Evolutionary conservation across 2,113 vertebrate genomes (phyloP).

Genomic region (Nibea albiflora): DNA sequence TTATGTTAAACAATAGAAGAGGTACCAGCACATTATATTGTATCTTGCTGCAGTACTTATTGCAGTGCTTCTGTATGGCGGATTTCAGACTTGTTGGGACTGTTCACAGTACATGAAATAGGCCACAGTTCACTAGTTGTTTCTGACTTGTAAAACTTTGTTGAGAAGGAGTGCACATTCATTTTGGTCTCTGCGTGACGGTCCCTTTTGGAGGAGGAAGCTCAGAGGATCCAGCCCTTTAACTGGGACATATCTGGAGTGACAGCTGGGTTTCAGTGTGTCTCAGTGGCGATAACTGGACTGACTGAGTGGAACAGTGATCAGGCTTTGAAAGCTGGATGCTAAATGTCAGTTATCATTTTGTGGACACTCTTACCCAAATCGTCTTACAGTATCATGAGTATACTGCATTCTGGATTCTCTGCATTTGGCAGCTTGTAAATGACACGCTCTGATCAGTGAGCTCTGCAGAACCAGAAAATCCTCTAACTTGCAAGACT

Average conservation of each 20-base stretch:
- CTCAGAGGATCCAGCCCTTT: not conserved
- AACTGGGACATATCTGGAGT: not conserved
- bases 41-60: not conserved
- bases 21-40: not conserved
- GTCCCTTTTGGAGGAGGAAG: not conserved
- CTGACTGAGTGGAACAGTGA: not conserved
- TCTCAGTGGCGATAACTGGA: not conserved
- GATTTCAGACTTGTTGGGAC: no score
- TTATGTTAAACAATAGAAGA: not conserved
- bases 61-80: not conserved
- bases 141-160: not conserved
- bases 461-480: not conserved
- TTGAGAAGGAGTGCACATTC: not conserved
- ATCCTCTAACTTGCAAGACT: not conserved
- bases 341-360: constrained; percentile 5
- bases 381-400: not conserved
- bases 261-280: not conserved
- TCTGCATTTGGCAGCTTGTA: not conserved
- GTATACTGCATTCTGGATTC: not conserved
- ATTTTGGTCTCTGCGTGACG: not conserved
- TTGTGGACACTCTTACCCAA: not conserved
- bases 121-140: not conserved
- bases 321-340: not conserved
- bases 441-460: not conserved
- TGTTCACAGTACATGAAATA: not conserved